Base-by-base conservation (phyloP, 1,140 invertebrate species). In the Bombus confusus region DNA sequence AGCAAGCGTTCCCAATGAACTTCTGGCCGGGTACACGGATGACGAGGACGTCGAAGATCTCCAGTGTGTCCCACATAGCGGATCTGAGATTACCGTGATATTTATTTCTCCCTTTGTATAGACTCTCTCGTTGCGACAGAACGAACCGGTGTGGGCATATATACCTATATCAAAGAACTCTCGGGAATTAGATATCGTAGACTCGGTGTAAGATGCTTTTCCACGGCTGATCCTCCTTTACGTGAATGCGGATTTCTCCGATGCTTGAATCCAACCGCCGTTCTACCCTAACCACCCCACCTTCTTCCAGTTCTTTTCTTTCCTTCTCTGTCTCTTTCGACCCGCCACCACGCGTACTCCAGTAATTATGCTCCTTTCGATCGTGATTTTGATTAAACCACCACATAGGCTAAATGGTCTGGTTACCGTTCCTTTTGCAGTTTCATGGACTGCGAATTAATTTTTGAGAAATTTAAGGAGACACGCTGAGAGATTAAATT, bases 101-200 rank as follows among this genome's bases (percentile, higher is more conserved):
- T 91, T 92, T 92, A 92, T 92, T 90, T 91, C 87, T 85, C 80
- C 87, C 88, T 89, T 91, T 91, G 91, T 91, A 86, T 86, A 78
- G 80, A 77, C 47, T 83, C 79, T 69, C 39, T 68, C 28, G 41
- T 57, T 25, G 25, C 57, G 66, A 28, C 83, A 47, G 76, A 72
- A 86, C 86, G 88, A 85, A 87, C 78, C 73, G 69, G 59, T 64
- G 84, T 82, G 83, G 80, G 68, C 52, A 62, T 37, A 68, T 75
- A 88, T 91, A 91, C 89, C 91, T 91, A 87, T 91, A 91, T 90
- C 91, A 92, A 91, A 91, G 90, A 91, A 88, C 88, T 83, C 85
- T 43, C 59, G 76, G 89, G 89, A 91, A 92, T 92, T 91, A 92
- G 89, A 88, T 84, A 77, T 68, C 86, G 86, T 85, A 89, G 82